phyloP scores from a whole-genome alignment of 2,113 vertebrate species.

The Trogon surrucura region DNA sequence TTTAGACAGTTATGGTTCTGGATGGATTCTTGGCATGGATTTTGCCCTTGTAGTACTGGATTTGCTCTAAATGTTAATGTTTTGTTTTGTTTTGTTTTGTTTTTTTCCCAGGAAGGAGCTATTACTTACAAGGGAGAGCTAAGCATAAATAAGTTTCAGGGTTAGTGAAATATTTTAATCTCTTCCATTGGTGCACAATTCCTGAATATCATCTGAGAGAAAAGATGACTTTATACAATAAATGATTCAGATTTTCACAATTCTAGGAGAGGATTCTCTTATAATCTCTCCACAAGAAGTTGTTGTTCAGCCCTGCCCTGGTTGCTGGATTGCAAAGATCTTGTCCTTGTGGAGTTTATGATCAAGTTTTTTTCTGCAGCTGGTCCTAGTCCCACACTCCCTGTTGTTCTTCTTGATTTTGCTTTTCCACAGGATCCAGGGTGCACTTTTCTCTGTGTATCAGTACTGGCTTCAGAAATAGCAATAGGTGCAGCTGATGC shows the following conservation, averaged over 20 bases:
- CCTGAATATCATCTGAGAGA: not conserved
- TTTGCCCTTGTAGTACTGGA: not conserved
- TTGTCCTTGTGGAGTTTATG: not conserved
- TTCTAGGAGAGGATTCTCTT: not conserved
- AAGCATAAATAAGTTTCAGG: not conserved
- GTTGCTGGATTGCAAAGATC: not conserved
- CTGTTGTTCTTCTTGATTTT: not conserved
- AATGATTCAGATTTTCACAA: not conserved
- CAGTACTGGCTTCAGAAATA: not conserved
- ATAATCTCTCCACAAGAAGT: not conserved
- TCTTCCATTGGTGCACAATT: not conserved
- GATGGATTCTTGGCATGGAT: not conserved
- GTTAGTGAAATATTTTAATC: not conserved
- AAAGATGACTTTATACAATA: not conserved
- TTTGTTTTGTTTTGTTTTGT: not conserved
- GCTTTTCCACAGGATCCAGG: not conserved
- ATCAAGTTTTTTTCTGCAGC: not conserved
- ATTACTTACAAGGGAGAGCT: not conserved
- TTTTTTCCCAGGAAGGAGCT: not conserved
- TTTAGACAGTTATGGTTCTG: not conserved
- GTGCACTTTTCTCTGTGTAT: fast-evolving
- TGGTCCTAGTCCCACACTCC: not conserved
- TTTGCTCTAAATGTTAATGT: not conserved
- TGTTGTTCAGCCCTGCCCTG: not conserved
- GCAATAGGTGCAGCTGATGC: fast-evolving